Base-by-base conservation (phyloP, 1,140 invertebrate species). In the Trigoniulus corallinus region DNA sequence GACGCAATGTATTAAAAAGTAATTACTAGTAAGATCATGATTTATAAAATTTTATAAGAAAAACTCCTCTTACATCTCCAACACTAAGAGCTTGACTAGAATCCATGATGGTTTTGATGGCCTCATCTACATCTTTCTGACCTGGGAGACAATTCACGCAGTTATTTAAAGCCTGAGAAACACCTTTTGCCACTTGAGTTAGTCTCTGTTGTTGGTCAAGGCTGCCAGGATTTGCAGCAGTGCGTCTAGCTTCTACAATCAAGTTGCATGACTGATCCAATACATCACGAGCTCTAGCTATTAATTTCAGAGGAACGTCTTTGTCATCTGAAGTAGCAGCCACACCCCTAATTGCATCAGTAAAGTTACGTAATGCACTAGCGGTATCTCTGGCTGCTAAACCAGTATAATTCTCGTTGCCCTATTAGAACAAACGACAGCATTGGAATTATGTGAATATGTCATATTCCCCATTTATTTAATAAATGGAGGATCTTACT, bases 121-220 rank as follows among this genome's bases (percentile, higher is more conserved):
- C 84, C 15, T 80, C 74, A 62, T 95, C 88, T 2, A 96, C 79
- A 61, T 93, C 89, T 57, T 80, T 75, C 59, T 94, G 88, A 0
- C 88, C 86, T 10, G 89, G 88, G 37, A 93, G 72, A 59, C 82
- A 84, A 53, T 81, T 82, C 3, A 93, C 75, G 56, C 74, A 74
- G 53, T 66, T 68, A 53, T 72, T 71, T 1, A 76, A 61, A 21
- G 73, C 68, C 37, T 56, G 53, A 18, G 75, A 73, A 1, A 81
- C 75, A 51, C 76, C 73, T 58, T 79, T 79, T 12, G 76, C 76
- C 23, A 80, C 78, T 48, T 73, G 70, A 25, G 74, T 71, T 4
- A 84, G 65, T 52, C 74, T 69, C 0, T 69, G 66, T 39, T 75
- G 69, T 54, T 81, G 79, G 0, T 74, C 67, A 1, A 72, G 68